Evolutionary conservation across 1,140 invertebrate species (phyloP), one percentile per base, ranked within the genome.

Genomic region (Trichomalopsis sarcophagae): DNA sequence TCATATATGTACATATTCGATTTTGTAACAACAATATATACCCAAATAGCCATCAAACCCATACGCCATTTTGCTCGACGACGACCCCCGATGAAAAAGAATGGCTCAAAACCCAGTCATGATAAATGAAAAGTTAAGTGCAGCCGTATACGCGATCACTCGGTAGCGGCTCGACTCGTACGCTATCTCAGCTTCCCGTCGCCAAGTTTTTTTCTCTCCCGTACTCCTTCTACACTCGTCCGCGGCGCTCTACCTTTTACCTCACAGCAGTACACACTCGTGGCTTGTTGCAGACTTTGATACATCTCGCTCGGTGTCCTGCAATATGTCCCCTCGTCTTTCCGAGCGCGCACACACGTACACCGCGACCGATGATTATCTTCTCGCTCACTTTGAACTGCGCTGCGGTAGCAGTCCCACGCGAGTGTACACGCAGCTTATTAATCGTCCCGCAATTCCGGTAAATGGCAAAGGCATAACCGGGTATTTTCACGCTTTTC

Each of bases 361-460:
- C 86, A 87, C 33, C 86, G 89, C 91, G 89, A 91, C 89, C 89
- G 91, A 91, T 92, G 87, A 89, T 91, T 92, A 92, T 92, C 91
- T 91, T 89, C 85, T 88, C 87, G 89, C 91, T 90, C 89, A 89
- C 89, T 91, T 91, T 89, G 86, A 91, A 88, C 89, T 87, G 91
- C 90, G 89, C 90, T 90, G 88, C 89, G 89, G 33, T 30, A 33
- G 75, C 47, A 27, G 90, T 89, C 91, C 90, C 91, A 91, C 91
- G 91, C 90, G 92, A 88, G 89, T 36, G 33, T 36, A 4, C 90
- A 90, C 90, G 89, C 89, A 90, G 89, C 89, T 92, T 91, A 92
- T 92, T 92, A 92, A 92, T 92, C 89, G 90, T 88, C 89, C 88
- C 88, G 90, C 90, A 90, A 92, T 92, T 91, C 88, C 89, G 90